Evolutionary conservation across 2,888 invertebrate species (phyloP).

Genomic region (Drosophila prostipennis): DNA sequence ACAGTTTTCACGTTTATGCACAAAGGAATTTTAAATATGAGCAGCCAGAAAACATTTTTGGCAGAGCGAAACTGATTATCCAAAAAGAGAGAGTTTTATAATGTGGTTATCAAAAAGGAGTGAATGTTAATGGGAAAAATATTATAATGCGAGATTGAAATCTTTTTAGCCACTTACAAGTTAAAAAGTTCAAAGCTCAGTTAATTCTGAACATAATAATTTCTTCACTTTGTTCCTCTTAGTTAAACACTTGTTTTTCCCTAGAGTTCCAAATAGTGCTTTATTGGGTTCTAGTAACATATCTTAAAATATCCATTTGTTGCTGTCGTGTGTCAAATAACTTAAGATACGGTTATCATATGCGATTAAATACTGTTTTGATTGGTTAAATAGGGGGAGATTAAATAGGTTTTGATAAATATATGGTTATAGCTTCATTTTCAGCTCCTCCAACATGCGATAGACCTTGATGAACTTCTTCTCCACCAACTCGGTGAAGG

Average conservation of each 20-base stretch:
- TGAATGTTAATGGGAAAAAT: neutral
- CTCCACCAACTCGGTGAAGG: slow-evolving; percentile 80
- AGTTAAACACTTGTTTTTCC: slow-evolving; percentile 7
- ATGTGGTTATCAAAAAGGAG: neutral
- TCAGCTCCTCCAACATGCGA: slow-evolving; percentile 82
- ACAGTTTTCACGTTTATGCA: slow-evolving; percentile 44
- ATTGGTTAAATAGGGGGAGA: slow-evolving; percentile 26
- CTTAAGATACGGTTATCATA: slow-evolving; percentile 27
- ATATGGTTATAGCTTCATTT: slow-evolving; percentile 63
- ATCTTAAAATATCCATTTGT: slow-evolving; percentile 50
- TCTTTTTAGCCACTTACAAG: too few species aligned
- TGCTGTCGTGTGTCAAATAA: slow-evolving; percentile 64
- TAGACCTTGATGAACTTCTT: slow-evolving; percentile 81
- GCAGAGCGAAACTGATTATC: neutral
- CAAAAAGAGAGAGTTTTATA: neutral
- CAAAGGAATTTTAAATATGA: slow-evolving; percentile 28
- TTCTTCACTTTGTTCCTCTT: neutral
- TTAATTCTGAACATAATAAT: neutral
- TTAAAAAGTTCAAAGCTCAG: neutral
- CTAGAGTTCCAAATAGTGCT: slow-evolving; percentile 50
- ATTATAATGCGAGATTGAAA: too few species aligned
- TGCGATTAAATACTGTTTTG: slow-evolving; percentile 20
- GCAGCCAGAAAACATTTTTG: neutral
- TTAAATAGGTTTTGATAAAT: slow-evolving; percentile 17
- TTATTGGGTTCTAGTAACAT: slow-evolving; percentile 57